Evolutionary conservation across 2,797 vertebrate genomes (phyloP), one percentile per base, ranked within the genome.

Genomic region (Triplophysa bombifrons): DNA sequence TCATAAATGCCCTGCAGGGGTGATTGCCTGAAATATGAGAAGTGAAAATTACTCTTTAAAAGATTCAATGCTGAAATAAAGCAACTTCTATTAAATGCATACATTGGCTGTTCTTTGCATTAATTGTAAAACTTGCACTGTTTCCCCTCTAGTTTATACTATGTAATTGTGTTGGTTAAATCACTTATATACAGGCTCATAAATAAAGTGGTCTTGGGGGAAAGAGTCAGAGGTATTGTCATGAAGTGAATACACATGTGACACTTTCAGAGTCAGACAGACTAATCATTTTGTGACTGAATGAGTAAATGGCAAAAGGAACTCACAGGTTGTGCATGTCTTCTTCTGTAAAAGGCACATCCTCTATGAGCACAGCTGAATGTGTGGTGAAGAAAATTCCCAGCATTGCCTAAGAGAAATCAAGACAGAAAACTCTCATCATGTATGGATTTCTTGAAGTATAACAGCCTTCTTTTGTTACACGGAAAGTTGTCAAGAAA

Each of bases 321-420:
- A 51, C 88, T 88, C 81, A 92, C 95, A 88, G 84, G 0, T 83
- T 11, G 27, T 72, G 34, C 0, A 94, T 85, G 46, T 94, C 94
- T 1, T 85, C 85, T 0, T 93, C 90, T 0, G 74, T 88, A 72
- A 94, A 67, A 2, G 92, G 92, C 1, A 96, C 92, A 9, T 96
- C 95, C 74, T 96, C 95, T 2, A 96, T 93, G 50, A 96, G 89
- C 48, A 94, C 91, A 0, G 94, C 95, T 0, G 95, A 95, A 80
- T 95, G 95, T 6, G 92, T 92, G 19, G 90, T 90, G 85, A 96
- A 96, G 88, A 95, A 96, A 80, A 95, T 94, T 4, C 95, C 95
- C 48, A 96, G 87, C 88, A 96, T 88, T 68, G 92, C 92, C 95
- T 96, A 86, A 61, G 22, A 72, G 19, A 76, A 65, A 80, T 80